A percentile compares a stretch with the other conserved stretches of the same genome.
These are phyloP conservation scores for Discoglossus pictus DNA, from an alignment of 2,797 vertebrate species.

Conservation along the genomic window DNA sequence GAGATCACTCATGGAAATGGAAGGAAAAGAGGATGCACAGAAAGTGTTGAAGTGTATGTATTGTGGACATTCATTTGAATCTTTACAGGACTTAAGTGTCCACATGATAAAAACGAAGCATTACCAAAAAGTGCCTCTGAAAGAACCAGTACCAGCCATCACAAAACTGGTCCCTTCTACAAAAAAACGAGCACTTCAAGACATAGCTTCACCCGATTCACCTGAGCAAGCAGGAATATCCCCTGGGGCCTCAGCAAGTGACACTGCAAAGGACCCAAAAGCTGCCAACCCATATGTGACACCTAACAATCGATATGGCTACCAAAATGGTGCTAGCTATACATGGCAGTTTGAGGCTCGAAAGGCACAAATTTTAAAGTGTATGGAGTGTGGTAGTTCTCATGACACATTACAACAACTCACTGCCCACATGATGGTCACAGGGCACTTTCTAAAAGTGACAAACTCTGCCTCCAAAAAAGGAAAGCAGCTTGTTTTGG, in stretches of 20 bases:
- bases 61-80: slow-evolving; percentile 97
- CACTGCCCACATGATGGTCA: slow-evolving; percentile 99
- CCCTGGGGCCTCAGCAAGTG: slow-evolving; percentile 69
- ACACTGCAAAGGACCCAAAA: slow-evolving; percentile 91
- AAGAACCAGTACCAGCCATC: slow-evolving; percentile 96
- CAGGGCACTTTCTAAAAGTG: slow-evolving; percentile 96
- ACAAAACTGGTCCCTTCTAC: slow-evolving; percentile 91
- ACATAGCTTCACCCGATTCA: slow-evolving; percentile 87
- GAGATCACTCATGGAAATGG: slow-evolving; percentile 96
- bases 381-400: slow-evolving; percentile 98
- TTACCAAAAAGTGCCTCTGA: slow-evolving; percentile 99
- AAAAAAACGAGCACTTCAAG: slow-evolving; percentile 93
- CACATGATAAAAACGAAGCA: slow-evolving; percentile 99
- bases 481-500: slow-evolving; percentile 93
- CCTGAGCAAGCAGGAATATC: slow-evolving; percentile 84
- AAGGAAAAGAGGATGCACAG: slow-evolving; percentile 96
- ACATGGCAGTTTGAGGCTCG: slow-evolving; percentile 98
- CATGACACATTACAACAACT: slow-evolving; percentile 97
- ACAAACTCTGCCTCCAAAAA: slow-evolving; percentile 98
- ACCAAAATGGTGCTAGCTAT: slow-evolving; percentile 98
- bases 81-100: slow-evolving; percentile 95
- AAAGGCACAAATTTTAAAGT: slow-evolving; percentile 98
- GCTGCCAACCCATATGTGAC: slow-evolving; percentile 92
- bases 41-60: slow-evolving; percentile 99
- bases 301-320: slow-evolving; percentile 96